phyloP scores from a whole-genome alignment of 2,797 vertebrate species.

The Chaenodraco wilsoni region DNA sequence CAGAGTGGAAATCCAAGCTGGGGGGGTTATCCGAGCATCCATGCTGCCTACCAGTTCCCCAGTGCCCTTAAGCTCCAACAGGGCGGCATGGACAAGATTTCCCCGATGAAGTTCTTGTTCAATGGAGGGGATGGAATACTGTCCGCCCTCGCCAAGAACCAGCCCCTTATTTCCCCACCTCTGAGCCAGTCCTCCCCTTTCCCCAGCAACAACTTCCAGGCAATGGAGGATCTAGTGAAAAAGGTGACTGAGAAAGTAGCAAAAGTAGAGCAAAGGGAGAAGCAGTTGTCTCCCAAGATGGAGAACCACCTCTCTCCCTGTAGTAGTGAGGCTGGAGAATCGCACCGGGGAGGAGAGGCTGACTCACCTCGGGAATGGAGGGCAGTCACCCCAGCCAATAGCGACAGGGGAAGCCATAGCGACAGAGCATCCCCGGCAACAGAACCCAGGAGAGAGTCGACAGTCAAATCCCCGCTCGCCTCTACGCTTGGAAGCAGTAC shows the following conservation, averaged over 20 bases:
- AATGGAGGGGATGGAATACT: slow-evolving; percentile 79
- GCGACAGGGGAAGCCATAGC: slow-evolving; percentile 84
- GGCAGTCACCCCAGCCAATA: slow-evolving; percentile 87
- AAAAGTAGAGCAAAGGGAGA: slow-evolving; percentile 92
- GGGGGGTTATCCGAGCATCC: slow-evolving; percentile 98
- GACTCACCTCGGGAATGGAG: slow-evolving; percentile 85
- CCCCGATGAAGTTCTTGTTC: slow-evolving; percentile 88
- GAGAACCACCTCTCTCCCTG: slow-evolving; percentile 87
- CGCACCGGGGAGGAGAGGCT: slow-evolving; percentile 79
- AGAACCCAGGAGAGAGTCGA: slow-evolving; percentile 81
- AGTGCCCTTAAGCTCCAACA: slow-evolving; percentile 91
- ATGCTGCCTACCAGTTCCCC: slow-evolving; percentile 97
- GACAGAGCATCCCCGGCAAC: slow-evolving; percentile 80
- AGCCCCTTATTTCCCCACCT: slow-evolving; percentile 88
- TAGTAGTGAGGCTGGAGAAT: slow-evolving; percentile 88
- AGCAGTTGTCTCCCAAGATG: slow-evolving; percentile 87
- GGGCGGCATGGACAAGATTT: slow-evolving; percentile 86
- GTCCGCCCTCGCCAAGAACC: slow-evolving; percentile 87
- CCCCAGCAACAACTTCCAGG: slow-evolving; percentile 93
- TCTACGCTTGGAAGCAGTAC: slow-evolving; percentile 88
- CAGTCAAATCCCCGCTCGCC: slow-evolving; percentile 81
- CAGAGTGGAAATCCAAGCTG: slow-evolving; percentile 97
- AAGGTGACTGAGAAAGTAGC: slow-evolving; percentile 94
- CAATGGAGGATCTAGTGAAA: slow-evolving; percentile 95
- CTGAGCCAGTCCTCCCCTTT: slow-evolving; percentile 91